Evolutionary conservation across 2,797 vertebrate genomes (phyloP).

Genomic region (Trematomus bernacchii): DNA sequence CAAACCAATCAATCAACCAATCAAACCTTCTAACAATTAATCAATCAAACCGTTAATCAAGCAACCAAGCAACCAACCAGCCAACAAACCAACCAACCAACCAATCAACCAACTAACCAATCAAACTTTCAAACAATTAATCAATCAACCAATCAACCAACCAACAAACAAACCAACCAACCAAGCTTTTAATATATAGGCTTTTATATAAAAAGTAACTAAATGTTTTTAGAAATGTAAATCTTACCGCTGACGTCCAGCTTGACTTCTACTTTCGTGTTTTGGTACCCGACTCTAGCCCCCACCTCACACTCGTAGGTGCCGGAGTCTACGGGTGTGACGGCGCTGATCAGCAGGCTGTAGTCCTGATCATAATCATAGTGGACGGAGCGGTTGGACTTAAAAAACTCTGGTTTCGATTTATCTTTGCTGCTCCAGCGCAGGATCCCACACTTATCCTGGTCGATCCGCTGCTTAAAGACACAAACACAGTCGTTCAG

Average conservation of each 20-base stretch:
- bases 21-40: too few species aligned
- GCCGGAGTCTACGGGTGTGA: slow-evolving; percentile 68
- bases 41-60: too few species aligned
- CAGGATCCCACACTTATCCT: slow-evolving; percentile 28
- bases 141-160: accelerated
- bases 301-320: slow-evolving; percentile 68
- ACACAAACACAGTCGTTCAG: too few species aligned
- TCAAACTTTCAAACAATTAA: too few species aligned
- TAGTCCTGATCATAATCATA: slow-evolving; percentile 45
- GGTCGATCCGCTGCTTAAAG: neutral
- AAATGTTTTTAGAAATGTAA: too few species aligned
- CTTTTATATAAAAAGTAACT: too few species aligned
- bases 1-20: too few species aligned
- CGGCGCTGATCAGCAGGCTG: slow-evolving; percentile 58
- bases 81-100: too few species aligned
- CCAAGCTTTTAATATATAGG: too few species aligned
- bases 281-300: slow-evolving; percentile 57
- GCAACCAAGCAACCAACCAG: accelerated
- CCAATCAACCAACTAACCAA: too few species aligned
- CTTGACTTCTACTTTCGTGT: neutral
- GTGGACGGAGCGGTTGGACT: accelerated
- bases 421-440: neutral
- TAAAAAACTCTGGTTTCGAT: accelerated
- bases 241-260: slow-evolving; percentile 74
- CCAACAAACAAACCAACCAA: too few species aligned